Evolutionary conservation across 2,113 vertebrate species (phyloP), one percentile per base, ranked within the genome.

Genomic region (Falco punctatus): DNA sequence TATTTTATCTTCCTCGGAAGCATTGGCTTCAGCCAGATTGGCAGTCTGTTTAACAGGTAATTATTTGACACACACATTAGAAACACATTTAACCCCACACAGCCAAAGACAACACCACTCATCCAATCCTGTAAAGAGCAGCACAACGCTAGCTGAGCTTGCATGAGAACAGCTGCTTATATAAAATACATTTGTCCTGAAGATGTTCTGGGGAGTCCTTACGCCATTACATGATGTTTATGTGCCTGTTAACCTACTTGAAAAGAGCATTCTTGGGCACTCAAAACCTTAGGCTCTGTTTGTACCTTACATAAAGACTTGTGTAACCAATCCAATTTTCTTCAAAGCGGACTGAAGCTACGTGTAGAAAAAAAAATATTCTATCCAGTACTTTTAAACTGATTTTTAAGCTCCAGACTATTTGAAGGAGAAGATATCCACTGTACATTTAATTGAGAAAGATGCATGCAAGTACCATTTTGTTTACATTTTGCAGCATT

Each of bases 1-100:
- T 97, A 99, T 99, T 98, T 99, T 99, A 98, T 99, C 99, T 97
- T 99, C 99, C 96, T 99, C 99, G 48, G 99, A 99, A 96, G 98
- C 99, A 95, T 99, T 99, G 65, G 98, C 98, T 98, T 99, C 98
- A 96, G 99, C 99, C 98, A 99, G 98, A 98, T 99, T 99, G 97
- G 98, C 98, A 94, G 99, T 99, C 99, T 99, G 98, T 98, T 98
- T 97, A 98, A 98, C 96, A 98, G 98, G 98, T 93, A 98, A 98
- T 98, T 97, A 97, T 98, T 98, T 98, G 97, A 98, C 98, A 98
- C 92, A 98, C 95, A 98, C 98, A 98, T 98, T 98, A 98, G 98
- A 98, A 98, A 98, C 96, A 98, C 97, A 96, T 95, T 98, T 96
- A 98, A 98, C 96, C 96, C 97, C 98, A 98, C 92, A 96, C 98